Evolutionary conservation across 2,888 invertebrate genomes (phyloP), one percentile per base, ranked within the genome.

Genomic region (Romanomermis culicivorax): DNA sequence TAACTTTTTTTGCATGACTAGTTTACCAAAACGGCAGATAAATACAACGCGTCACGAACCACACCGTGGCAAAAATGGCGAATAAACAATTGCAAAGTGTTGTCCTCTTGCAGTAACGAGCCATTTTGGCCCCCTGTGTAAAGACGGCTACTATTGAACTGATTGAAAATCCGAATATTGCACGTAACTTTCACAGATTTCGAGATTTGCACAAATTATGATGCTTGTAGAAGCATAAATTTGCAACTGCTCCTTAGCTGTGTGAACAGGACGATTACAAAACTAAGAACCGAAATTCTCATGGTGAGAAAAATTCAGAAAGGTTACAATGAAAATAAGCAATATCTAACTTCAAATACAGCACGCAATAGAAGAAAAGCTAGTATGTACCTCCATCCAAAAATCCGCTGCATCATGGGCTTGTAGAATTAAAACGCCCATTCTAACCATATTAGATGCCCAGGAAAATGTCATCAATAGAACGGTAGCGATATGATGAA

Each of bases 401-500:
- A 69, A 69, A 61, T 75, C 75, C 1, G 70, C 72, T 30, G 70
- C 68, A 59, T 75, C 75, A 59, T 75, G 75, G 42, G 71, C 64
- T 52, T 70, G 63, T 20, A 75, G 62, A 23, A 95, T 86, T 55
- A 97, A 73, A 0, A 86, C 82, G 36, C 95, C 97, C 61, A 89
- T 81, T 58, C 76, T 79, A 64, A 85, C 83, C 62, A 93, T 77
- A 72, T 93, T 95, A 71, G 85, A 84, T 3, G 85, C 79, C 88
- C 91, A 97, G 60, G 91, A 91, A 69, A 93, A 82, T 55, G 79
- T 80, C 74, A 97, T 79, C 58, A 97, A 77, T 47, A 80, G 72
- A 61, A 97, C 82, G 43, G 95, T 91, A 25, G 87, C 86, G 66
- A 89, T 78, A 70, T 97, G 95, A 74, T 97, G 95, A 54, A 89